These are phyloP conservation scores for Colius striatus DNA, from an alignment of 2,113 vertebrate genomes.

Conservation along the genomic window DNA sequence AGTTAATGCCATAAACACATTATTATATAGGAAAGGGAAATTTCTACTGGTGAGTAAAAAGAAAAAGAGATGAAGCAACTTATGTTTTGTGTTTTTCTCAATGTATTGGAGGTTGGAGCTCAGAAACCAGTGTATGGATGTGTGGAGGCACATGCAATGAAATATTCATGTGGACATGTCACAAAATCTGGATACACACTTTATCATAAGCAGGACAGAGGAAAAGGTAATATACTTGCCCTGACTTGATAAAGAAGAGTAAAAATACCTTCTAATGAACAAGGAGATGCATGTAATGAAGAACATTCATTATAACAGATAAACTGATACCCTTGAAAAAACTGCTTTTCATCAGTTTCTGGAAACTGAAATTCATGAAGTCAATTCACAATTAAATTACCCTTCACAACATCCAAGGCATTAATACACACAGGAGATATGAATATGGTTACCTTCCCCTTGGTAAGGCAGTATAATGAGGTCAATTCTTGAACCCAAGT, in stretches of 20 bases:
- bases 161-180: slow-evolving; percentile 9
- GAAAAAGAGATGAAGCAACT: background rate
- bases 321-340: slow-evolving; percentile 71
- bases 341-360: slow-evolving; percentile 41
- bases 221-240: slow-evolving; percentile 41
- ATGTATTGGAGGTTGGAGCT: background rate
- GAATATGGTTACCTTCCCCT: background rate
- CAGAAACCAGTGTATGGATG: background rate
- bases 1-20: background rate
- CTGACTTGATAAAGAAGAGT: slow-evolving; percentile 69
- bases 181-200: slow-evolving; percentile 6
- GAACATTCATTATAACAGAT: slow-evolving; percentile 73
- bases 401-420: background rate
- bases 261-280: slow-evolving; percentile 75
- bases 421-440: background rate
- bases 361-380: slow-evolving; percentile 47
- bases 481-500: background rate
- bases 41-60: background rate
- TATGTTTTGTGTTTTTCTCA: background rate
- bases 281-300: slow-evolving; percentile 67
- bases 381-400: slow-evolving; percentile 27
- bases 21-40: background rate
- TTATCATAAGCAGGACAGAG: slow-evolving; percentile 19
- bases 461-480: background rate
- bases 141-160: background rate